phyloP scores from a whole-genome alignment of 2,797 vertebrate genomes.

The Semotilus atromaculatus region DNA sequence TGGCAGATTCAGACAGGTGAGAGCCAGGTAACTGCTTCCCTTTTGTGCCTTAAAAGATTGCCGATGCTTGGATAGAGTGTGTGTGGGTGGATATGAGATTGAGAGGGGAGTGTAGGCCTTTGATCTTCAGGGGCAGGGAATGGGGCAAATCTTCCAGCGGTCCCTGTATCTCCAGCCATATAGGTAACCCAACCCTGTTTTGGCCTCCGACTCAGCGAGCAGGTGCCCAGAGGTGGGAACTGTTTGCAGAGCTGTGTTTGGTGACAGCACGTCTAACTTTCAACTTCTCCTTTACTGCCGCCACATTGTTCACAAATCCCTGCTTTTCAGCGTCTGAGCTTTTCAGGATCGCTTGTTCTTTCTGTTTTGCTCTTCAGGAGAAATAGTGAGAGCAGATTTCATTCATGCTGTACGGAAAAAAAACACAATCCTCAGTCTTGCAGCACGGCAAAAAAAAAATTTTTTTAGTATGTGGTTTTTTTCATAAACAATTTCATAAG shows the following conservation, averaged over 20 bases:
- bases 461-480: background rate
- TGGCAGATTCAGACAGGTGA: slow-evolving; percentile 79
- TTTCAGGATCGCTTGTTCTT: slow-evolving; percentile 31
- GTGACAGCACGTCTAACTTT: slow-evolving; percentile 59
- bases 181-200: slow-evolving; percentile 53
- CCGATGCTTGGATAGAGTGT: slow-evolving; percentile 70
- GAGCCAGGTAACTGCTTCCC: slow-evolving; percentile 78
- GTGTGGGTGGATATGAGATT: slow-evolving; percentile 55
- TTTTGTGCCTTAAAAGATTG: slow-evolving; percentile 80
- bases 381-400: slow-evolving; percentile 16
- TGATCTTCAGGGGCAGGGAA: slow-evolving; percentile 53
- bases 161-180: slow-evolving; percentile 37
- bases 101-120: slow-evolving; percentile 49
- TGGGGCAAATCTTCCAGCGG: slow-evolving; percentile 51
- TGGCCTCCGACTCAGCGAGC: slow-evolving; percentile 39
- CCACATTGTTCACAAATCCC: slow-evolving; percentile 57
- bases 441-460: background rate
- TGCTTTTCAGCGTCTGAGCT: slow-evolving; percentile 50
- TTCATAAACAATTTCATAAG: background rate
- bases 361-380: slow-evolving; percentile 36
- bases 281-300: slow-evolving; percentile 36
- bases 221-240: slow-evolving; percentile 63
- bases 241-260: slow-evolving; percentile 65
- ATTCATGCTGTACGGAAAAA: slow-evolving; percentile 11
- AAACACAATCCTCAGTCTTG: background rate